Base-by-base conservation (phyloP, 2,888 invertebrate species). In the Caenorhabditis uteleia region DNA sequence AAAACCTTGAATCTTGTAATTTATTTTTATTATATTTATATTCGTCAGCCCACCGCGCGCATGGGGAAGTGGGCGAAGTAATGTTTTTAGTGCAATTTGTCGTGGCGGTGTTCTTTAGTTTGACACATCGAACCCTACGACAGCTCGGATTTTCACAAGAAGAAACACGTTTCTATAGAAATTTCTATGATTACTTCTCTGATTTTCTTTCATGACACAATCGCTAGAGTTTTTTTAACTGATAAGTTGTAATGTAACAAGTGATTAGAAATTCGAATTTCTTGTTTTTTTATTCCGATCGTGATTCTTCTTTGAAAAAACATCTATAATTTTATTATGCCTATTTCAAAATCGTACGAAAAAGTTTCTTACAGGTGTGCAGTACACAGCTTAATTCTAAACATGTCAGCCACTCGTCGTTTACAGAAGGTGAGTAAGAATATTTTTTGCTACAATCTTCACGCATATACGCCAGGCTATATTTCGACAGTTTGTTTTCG, bases 351-450 rank as follows among this genome's bases (percentile, higher is more conserved):
- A 16, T 29, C 18, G 8, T 21, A 16, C n/a, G 6, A 14, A 20
- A 16, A 33, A 46, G 3, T 44, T 44, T 44, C 18, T 14, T 20
- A 27, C 16, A 16, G 6, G 21, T 27, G 27, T 5, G 16, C 43
- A 10, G 43, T 20, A 7, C 40, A n/a, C n/a, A n/a, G n/a, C n/a
- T 23, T 23, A 46, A 46, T 14, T 18, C 27, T 18, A 49, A 36
- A 53, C 45, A 69, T 69, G 69, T 69, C 69, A 55, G 60, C 69
- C 8, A 65, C 69, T 20, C 57, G 69, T 42, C 64, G 69, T 6
- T 51, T 69, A 25, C 69, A 69, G 45, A 69, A 69, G 65, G 64
- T 55, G 3, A 12, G 18, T 46, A 26, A 23, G n/a, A 34, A 10
- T 34, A 12, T 34, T n/a, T 34, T 34, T n/a, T n/a, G 5, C 5